Conservation (phyloP, 2,888 invertebrate genomes). For the Tetheella fluctuosa region DNA sequence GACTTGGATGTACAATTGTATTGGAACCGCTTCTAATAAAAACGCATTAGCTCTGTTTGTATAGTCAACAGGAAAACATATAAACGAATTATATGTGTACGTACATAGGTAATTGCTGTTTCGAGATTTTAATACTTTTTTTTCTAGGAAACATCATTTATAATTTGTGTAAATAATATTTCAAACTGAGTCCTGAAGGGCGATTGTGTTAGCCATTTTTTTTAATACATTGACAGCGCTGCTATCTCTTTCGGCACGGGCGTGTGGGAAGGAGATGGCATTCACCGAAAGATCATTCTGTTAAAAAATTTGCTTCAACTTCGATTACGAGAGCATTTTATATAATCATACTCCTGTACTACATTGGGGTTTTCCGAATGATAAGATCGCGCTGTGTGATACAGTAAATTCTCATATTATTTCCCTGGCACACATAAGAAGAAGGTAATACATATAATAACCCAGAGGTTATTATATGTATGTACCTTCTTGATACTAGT, state of each 20-base stretch:
- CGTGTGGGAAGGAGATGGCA: no score
- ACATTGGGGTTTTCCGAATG: not conserved
- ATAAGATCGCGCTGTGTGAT: not conserved
- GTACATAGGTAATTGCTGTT: no score
- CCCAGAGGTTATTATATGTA: no score
- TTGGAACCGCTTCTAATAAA: constrained; percentile 3
- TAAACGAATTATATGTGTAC: not conserved
- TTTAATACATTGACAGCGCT: no score
- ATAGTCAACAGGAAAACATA: constrained; percentile 5
- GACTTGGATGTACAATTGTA: constrained; percentile 8
- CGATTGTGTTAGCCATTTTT: no score
- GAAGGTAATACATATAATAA: no score
- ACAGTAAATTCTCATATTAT: not conserved
- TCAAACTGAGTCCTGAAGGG: no score
- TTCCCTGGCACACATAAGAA: not conserved
- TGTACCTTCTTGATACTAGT: not conserved
- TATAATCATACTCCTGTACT: not conserved
- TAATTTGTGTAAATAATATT: no score
- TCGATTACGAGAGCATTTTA: no score
- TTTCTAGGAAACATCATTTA: not conserved
- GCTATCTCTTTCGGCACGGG: no score
- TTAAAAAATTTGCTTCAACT: no score
- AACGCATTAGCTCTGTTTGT: constrained; percentile 10
- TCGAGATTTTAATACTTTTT: not conserved
- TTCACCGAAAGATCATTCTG: no score